Evolutionary conservation across 2,888 invertebrate genomes (phyloP), one percentile per base, ranked within the genome.

Genomic region (Platycheirus rosarum): DNA sequence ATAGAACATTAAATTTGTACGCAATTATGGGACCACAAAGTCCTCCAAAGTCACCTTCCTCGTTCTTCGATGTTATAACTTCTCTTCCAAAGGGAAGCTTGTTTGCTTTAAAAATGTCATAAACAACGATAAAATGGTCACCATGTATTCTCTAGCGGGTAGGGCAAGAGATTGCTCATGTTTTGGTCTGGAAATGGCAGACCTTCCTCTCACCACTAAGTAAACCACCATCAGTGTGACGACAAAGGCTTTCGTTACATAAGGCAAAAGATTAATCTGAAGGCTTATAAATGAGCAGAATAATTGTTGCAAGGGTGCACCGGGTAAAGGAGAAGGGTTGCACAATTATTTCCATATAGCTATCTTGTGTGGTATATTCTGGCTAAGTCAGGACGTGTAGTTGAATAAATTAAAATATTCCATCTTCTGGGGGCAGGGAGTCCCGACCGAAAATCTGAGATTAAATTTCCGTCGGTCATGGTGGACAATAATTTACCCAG

Each of bases 1-100:
- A 63, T 49, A 73, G 77, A 55, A 82, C 77, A 77, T 82, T 82
- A 82, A 82, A 82, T 82, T 82, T 82, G 82, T 77, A 82, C 82
- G 82, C 82, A 82, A 82, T 82, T 82, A 77, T 73, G 68, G 66
- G 73, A 77, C 77, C 77, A 37, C 77, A 82, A 37, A 66, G 35
- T 60, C 57, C 48, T 44, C 53, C 65, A 48, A 11, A 20, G 14
- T 11, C 35, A 18, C 8, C 16, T 14, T 9, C 14, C 16, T 42
- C 26, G 26, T 29, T 37, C 48, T 70, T 11, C 37, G 42, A 60
- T 44, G 42, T 42, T 42, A n/a, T n/a, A 60, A 26, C 42, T 60
- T n/a, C 11, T 29, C 11, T 46, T 62, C 73, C 78, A 68, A 63
- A 65, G 66, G 66, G 16, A 46, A 69, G 62, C 66, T 73, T 68